Base-by-base conservation (phyloP, 2,113 vertebrate species). In the Podocnemis expansa region DNA sequence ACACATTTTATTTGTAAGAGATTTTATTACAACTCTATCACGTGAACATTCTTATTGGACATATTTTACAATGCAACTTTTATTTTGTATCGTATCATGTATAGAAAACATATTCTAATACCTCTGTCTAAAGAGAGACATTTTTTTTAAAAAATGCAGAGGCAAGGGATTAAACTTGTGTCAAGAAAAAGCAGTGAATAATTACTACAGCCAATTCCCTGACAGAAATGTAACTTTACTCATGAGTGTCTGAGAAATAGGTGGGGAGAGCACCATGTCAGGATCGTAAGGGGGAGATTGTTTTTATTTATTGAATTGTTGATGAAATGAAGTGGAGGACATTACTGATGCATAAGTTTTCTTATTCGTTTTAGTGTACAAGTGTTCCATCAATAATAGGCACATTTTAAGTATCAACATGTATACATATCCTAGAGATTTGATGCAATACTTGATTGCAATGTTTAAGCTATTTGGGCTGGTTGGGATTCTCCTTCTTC, bases 381-480 rank as follows among this genome's bases (percentile, higher is more conserved):
- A 89, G 14, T 4, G 22, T 43, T 84, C 16, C 58, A 58, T 84
- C 0, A 0, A 58, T 17, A 8, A 24, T 0, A 84, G 47, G 25
- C 34, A 25, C 5, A 38, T 58, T 38, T 78, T 84, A 14, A 80
- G 27, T 8, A 63, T 2, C 54, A 63, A 5, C 14, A 51, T 49
- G 31, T 54, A 82, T 43, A 80, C 52, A 11, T 24, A 21, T 25
- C 21, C 24, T 43, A 81, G 9, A 27, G 16, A 2, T n/a, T 83
- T 43, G 34, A 8, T 41, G n/a, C 82, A 76, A 3, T 41, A 41
- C 49, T 89, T 85, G 6, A n/a, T 51, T 80, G 70, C 41, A 70
- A 0, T 10, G 38, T 0, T 0, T 73, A 73, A 11, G 27, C 49
- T 0, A 52, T 21, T 17, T 31, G 38, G 63, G 67, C 27, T 29